Evolutionary conservation across 1,140 invertebrate genomes (phyloP), one percentile per base, ranked within the genome.

Genomic region (Kradibia gibbosae): DNA sequence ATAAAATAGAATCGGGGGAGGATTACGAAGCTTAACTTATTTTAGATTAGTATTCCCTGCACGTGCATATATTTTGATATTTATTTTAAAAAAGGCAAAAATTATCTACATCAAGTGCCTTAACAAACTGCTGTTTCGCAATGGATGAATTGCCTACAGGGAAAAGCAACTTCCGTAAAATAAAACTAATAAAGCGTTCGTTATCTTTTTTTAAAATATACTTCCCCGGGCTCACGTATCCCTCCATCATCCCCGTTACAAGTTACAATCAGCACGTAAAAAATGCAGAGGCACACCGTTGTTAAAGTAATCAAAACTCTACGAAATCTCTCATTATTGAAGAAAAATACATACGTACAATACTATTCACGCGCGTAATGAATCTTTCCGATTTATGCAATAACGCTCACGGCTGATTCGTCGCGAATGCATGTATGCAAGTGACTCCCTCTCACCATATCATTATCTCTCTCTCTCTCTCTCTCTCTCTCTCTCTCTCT

Each of bases 291-390:
- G 17, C 45, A 72, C 28, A 72, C 65, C 67, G 77, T 72, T 72
- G 67, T 53, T 71, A 65, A 50, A 67, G 50, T 60, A 80, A 73
- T 73, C 70, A 62, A 42, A 11, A 22, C 36, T 53, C 25, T 4
- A 50, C 70, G 48, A 53, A 55, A 70, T 48, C 77, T 42, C 67
- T 73, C 72, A 80, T 80, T 80, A 78, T 78, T 67, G 22, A 25
- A 78, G 60, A 11, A 48, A 67, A 78, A 31, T 67, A 39, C 48
- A 42, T 67, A 28, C 7, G 34, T 39, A 31, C 15, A n/a, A 73
- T 60, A 17, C 4, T 17, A 72, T n/a, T n/a, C 4, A 28, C 28
- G 36, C 70, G 67, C 20, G 70, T 72, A 80, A 80, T 74, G 36
- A 80, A 80, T 80, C 70, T 74, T 72, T 79, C 67, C 67, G 67